Evolutionary conservation across 2,113 vertebrate species (phyloP).

Genomic region (Brachypodius melanocephalos): DNA sequence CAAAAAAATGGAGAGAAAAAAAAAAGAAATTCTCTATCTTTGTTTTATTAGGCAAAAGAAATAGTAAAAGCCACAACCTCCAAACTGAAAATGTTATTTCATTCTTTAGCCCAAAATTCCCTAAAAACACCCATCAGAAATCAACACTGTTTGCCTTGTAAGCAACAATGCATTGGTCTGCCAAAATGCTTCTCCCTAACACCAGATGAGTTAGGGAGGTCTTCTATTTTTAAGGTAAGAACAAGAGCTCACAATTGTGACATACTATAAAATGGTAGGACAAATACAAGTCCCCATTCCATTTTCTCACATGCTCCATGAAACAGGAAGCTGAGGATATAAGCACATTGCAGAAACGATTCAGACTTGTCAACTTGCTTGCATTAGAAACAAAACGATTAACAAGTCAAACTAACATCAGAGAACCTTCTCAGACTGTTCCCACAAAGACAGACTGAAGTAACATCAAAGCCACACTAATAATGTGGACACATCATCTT

Average conservation of each 20-base stretch:
- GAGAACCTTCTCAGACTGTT: neutral
- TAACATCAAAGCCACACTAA: neutral
- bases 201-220: neutral
- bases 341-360: neutral
- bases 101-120: neutral
- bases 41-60: neutral
- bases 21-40: neutral
- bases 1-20: neutral
- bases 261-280: neutral
- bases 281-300: neutral
- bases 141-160: neutral
- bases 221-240: neutral
- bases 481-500: neutral
- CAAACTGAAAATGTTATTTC: neutral
- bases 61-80: neutral
- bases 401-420: neutral
- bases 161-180: neutral
- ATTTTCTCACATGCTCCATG: neutral
- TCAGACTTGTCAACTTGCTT: neutral
- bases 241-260: neutral
- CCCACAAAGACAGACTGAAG: neutral
- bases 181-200: neutral
- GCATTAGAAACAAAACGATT: neutral
- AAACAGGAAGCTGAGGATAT: neutral
- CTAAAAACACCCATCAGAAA: neutral